Evolutionary conservation across 2,797 vertebrate genomes (phyloP).

Genomic region (Oryzias sinensis): DNA sequence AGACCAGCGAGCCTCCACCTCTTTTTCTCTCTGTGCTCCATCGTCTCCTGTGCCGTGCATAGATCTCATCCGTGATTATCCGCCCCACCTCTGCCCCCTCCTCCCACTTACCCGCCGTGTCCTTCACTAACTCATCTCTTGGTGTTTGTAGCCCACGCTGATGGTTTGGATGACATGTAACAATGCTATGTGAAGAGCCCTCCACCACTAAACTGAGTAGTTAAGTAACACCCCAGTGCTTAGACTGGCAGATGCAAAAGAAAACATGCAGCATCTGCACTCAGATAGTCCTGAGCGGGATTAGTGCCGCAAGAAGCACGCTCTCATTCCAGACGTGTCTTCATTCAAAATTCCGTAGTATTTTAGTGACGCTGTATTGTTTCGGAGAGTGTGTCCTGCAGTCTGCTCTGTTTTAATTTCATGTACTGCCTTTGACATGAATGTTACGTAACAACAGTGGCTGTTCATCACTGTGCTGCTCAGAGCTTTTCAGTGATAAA

Average conservation of each 20-base stretch:
- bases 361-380: no score
- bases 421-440: no score
- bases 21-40: slow-evolving; percentile 21
- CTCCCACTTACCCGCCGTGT: slow-evolving; percentile 23
- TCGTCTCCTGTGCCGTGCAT: slow-evolving; percentile 27
- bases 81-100: not conserved
- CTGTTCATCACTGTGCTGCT: not conserved
- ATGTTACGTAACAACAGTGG: no score
- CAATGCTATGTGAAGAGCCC: slow-evolving; percentile 17
- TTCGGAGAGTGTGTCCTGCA: not conserved
- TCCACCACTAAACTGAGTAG: slow-evolving; percentile 6
- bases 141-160: slow-evolving; percentile 20
- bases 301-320: no score
- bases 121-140: slow-evolving; percentile 24
- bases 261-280: not conserved
- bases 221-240: not conserved
- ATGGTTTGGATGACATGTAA: slow-evolving; percentile 29
- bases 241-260: not conserved
- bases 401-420: not conserved
- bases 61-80: slow-evolving; percentile 36
- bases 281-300: not conserved
- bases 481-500: not conserved
- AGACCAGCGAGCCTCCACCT: not conserved
- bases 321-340: no score
- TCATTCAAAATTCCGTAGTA: no score